Base-by-base conservation (phyloP, 2,797 vertebrate genomes). In the Arrhamphus sclerolepis region DNA sequence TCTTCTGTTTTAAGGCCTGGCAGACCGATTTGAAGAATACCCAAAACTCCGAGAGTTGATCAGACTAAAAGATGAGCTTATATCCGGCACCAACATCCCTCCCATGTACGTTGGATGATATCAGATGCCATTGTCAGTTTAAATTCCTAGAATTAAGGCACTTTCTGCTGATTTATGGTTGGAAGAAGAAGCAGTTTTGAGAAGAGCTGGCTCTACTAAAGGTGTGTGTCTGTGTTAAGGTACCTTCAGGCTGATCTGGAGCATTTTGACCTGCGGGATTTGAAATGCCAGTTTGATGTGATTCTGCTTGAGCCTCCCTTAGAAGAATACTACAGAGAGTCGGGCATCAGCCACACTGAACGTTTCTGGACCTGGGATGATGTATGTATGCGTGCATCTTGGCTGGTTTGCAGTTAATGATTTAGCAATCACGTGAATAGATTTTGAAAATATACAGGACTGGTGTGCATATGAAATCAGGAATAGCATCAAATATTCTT, bases 321-420 rank as follows among this genome's bases (percentile, higher is more conserved):
- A 51, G 97, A 98, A 77, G 97, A 98, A 54, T 99, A 99, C 79
- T 99, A 98, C 86, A 91, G 97, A 72, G 97, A 98, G 86, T 98
- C 97, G 0, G 97, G 97, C 70, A 97, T 98, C 71, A 95, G 96
- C 52, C 95, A 96, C 70, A 96, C 95, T 21, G 96, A 98, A 24
- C 97, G 97, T 42, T 97, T 96, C 88, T 99, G 97, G 97, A 98
- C 91, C 5, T 99, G 97, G 97, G 97, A 99, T 71, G 96, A 99
- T 54, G 97, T 96, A 80, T 56, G 88, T 90, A 40, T 53, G 7
- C 31, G 22, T 39, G 2, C 20, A 47, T 38, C 16, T 50, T 29
- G 4, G n/a, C 46, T 38, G n/a, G 4, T 72, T 62, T 59, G 6
- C 6, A 53, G 54, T 52, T 13, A 43, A 11, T 7, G 20, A 2